Conservation (phyloP, 2,888 invertebrate genomes). For the Nineta flava region DNA sequence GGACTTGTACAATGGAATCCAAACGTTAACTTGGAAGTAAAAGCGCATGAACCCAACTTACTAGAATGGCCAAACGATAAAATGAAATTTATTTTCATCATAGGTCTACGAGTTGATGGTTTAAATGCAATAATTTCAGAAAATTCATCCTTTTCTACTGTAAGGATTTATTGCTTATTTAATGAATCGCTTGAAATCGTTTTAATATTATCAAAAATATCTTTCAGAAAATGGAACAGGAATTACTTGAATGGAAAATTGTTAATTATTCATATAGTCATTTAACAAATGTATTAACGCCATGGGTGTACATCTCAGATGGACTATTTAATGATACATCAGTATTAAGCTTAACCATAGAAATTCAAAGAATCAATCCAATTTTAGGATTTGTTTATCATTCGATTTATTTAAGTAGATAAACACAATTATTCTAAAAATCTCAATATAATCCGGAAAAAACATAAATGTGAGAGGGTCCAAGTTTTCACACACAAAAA, state of each 20-base stretch:
- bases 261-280: slow-evolving; percentile 5
- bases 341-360: slow-evolving; percentile 15
- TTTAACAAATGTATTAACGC: slow-evolving; percentile 1
- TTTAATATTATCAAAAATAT: too few relatives aligned
- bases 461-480: too few relatives aligned
- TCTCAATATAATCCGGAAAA: too few relatives aligned
- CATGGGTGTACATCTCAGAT: slow-evolving; percentile 7
- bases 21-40: slow-evolving; percentile 19
- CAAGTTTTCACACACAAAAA: too few relatives aligned
- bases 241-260: slow-evolving; percentile 13
- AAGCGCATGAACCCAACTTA: slow-evolving; percentile 22
- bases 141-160: too few relatives aligned
- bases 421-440: too few relatives aligned
- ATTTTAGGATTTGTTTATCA: slow-evolving; percentile 20
- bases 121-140: too few relatives aligned
- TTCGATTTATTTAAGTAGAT: slow-evolving; percentile 22
- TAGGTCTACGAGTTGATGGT: slow-evolving; percentile 21
- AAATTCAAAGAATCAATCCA: slow-evolving; percentile 18
- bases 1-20: slow-evolving; percentile 25
- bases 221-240: slow-evolving; percentile 7
- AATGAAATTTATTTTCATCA: slow-evolving; percentile 24
- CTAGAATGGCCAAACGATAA: slow-evolving; percentile 27
- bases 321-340: slow-evolving; percentile 12
- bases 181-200: too few relatives aligned
- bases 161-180: too few relatives aligned